Percentiles rank a stretch among this genome's conserved stretches.
phyloP scores from a whole-genome alignment of 2,797 vertebrate genomes.

The Periparus ater region DNA sequence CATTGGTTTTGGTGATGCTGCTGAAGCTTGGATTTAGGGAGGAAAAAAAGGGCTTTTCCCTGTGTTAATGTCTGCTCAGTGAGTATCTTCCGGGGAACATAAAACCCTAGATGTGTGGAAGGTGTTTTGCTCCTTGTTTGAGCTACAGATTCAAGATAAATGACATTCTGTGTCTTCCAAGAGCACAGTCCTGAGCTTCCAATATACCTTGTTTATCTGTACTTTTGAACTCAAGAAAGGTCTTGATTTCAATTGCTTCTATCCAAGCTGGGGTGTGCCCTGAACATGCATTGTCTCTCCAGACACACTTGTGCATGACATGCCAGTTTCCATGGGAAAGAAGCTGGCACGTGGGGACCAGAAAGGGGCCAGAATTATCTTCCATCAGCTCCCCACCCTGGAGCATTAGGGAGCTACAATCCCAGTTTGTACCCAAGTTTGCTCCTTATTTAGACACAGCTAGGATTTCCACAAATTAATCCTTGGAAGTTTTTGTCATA shows the following conservation, averaged over 20 bases:
- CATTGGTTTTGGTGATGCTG: not conserved
- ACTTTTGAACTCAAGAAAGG: not conserved
- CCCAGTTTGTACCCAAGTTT: not conserved
- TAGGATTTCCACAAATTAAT: not conserved
- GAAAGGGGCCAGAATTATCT: not conserved
- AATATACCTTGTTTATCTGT: not conserved
- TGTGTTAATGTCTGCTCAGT: not conserved
- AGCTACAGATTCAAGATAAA: not conserved
- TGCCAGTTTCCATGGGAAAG: not conserved
- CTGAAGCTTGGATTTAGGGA: not conserved
- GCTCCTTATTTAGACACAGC: not conserved
- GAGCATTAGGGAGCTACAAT: not conserved
- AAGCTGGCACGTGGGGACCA: not conserved
- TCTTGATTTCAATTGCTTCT: not conserved
- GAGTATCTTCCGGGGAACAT: not conserved
- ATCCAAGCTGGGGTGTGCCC: not conserved
- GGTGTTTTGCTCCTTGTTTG: not conserved
- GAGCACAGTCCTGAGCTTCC: accelerated
- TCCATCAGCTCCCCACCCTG: not conserved
- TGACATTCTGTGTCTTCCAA: not conserved
- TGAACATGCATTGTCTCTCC: not conserved
- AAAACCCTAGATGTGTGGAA: not conserved
- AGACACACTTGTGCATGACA: not conserved
- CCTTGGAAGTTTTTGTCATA: not conserved
- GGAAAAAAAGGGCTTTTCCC: not conserved